These are phyloP conservation scores for Sympetrum striolatum DNA, from an alignment of 2,888 invertebrate species.

Conservation along the genomic window DNA sequence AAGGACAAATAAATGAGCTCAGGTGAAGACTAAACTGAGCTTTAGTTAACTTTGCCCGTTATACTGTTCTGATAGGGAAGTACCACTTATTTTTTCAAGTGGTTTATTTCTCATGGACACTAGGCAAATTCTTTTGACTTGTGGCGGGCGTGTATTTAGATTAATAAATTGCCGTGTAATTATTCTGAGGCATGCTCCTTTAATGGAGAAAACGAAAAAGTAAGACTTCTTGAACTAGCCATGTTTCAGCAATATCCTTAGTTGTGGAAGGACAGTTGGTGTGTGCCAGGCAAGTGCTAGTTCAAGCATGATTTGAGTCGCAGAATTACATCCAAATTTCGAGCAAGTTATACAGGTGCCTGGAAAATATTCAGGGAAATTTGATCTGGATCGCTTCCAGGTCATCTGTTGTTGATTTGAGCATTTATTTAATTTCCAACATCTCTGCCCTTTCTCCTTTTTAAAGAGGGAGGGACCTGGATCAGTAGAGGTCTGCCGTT, in stretches of 20 bases:
- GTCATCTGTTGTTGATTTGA: not conserved
- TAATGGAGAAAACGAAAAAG: not conserved
- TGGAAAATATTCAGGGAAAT: not conserved
- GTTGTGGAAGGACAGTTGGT: not conserved
- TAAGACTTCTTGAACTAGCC: not conserved
- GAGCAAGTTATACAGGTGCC: not conserved
- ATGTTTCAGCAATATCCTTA: not conserved
- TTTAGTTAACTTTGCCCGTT: not conserved
- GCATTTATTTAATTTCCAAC: slow-evolving; percentile 2
- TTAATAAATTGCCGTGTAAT: not conserved
- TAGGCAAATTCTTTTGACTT: slow-evolving; percentile 3
- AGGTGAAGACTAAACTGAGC: not conserved
- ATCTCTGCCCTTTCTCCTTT: not conserved
- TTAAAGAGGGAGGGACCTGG: not conserved
- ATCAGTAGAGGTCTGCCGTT: not conserved
- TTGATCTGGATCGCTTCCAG: not conserved
- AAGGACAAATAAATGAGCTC: not conserved
- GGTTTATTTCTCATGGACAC: slow-evolving; percentile 5
- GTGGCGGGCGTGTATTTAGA: not conserved
- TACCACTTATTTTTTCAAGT: slow-evolving; percentile 11
- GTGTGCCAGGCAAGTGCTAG: not conserved
- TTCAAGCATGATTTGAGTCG: not conserved
- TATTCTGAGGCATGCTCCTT: not conserved
- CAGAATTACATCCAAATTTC: not conserved
- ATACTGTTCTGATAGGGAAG: not conserved